Conservation (phyloP, 2,888 invertebrate genomes). For the Rhorus exstirpatorius region DNA sequence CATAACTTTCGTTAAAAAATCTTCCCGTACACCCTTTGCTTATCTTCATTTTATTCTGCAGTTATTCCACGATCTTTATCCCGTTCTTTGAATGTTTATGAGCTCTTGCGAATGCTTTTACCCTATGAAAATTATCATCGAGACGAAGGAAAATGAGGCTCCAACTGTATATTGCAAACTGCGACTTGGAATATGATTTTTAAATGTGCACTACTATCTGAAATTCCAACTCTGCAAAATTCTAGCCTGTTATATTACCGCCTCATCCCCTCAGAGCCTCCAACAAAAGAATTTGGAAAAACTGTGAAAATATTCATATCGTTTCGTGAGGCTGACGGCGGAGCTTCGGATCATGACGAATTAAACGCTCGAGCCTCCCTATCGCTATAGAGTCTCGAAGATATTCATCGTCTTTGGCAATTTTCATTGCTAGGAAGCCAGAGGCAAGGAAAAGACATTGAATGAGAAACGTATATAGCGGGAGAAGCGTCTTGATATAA, state of each 20-base stretch:
- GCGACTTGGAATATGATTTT: not conserved
- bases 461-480: constrained; percentile 14
- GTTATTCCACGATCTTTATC: not conserved
- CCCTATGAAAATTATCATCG: not conserved
- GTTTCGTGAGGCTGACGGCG: not conserved
- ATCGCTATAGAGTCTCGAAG: constrained; percentile 27
- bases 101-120: not conserved
- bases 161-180: not conserved
- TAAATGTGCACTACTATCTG: not conserved
- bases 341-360: not conserved
- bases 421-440: constrained; percentile 45
- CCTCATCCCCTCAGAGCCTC: not conserved
- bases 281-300: not conserved
- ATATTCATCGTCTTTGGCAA: constrained; percentile 30
- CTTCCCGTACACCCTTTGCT: not conserved
- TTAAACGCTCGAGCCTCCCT: constrained; percentile 19
- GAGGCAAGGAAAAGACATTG: constrained; percentile 18
- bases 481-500: constrained; percentile 31
- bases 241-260: no score
- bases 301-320: not conserved
- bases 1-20: not conserved
- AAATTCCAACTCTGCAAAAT: no score
- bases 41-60: not conserved
- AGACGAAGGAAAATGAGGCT: not conserved
- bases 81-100: not conserved